A percentile compares a stretch with the other conserved stretches of the same genome.
These are phyloP conservation scores for Sylvia atricapilla DNA, from an alignment of 2,113 vertebrate genomes.

Conservation along the genomic window DNA sequence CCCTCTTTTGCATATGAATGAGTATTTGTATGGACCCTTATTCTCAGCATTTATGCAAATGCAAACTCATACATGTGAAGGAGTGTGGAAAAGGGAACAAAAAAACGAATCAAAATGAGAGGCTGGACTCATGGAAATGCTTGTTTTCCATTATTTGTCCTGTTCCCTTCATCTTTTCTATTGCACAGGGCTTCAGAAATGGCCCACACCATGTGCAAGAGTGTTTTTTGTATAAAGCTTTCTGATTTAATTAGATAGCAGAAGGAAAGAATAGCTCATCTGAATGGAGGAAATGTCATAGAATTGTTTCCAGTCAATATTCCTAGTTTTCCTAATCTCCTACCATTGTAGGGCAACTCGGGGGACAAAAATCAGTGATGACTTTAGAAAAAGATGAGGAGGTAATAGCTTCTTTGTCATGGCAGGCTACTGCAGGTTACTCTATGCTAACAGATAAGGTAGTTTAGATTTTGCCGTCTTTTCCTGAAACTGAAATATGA, in stretches of 20 bases:
- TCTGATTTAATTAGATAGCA: neutral
- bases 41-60: conserved; percentile 51
- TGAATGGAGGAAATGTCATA: neutral
- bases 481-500: neutral
- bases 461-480: neutral
- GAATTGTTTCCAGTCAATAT: neutral
- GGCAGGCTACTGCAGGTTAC: neutral
- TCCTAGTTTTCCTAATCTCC: neutral
- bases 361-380: neutral
- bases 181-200: neutral
- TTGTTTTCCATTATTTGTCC: conserved; percentile 35
- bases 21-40: neutral
- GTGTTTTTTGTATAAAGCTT: neutral
- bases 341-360: neutral
- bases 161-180: neutral
- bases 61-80: conserved; percentile 28
- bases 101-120: neutral
- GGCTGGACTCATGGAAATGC: neutral
- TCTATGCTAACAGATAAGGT: neutral
- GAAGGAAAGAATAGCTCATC: neutral
- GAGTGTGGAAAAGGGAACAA: neutral
- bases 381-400: neutral
- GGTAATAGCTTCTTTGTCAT: neutral
- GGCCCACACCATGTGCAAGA: neutral
- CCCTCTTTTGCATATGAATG: conserved; percentile 48